Base-by-base conservation (phyloP, 2,797 vertebrate genomes). In the Taeniopygia guttata region DNA sequence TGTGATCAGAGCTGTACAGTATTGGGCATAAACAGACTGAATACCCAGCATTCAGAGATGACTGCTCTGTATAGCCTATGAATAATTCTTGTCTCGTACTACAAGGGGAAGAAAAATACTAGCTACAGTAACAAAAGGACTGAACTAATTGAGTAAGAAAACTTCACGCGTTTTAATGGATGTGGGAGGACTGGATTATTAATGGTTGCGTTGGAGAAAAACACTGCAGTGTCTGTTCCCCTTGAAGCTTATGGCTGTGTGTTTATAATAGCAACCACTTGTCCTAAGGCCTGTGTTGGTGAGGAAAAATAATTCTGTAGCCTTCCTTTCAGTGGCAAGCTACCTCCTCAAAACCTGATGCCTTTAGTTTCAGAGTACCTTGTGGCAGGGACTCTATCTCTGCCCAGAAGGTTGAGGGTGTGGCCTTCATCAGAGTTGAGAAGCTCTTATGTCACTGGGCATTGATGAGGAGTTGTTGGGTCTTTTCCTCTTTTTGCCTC, bases 131-230 rank as follows among this genome's bases (percentile, higher is more conserved):
- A 87, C 75, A 95, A 92, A 89, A 90, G 86, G 40, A 54, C 64
- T 64, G 72, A 89, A 90, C 75, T 84, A 90, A 86, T 67, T 74
- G 70, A 89, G 83, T 92, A 92, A 80, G n/a, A 77, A 75, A 89
- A 93, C 80, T 81, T 27, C 7, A 29, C 60, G 40, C 1, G 0
- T 87, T 94, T 89, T 87, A 74, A 72, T 87, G 42, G 54, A 13
- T 92, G 85, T 93, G 63, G 77, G 92, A 94, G 89, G 87, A 73
- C 81, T 80, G 82, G 58, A 54, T 89, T 92, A 87, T 75, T 96
- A 90, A 84, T 0, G 13, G 67, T 30, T 8, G 4, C 7, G 3
- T 67, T 89, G 68, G 78, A 77, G 81, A 78, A 83, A 92, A 95
- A 83, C 82, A 80, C 34, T 70, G 89, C 49, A 15, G 60, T 11